A percentile compares a stretch with the other conserved stretches of the same genome.
These are phyloP conservation scores for Noctua janthina DNA, from an alignment of 2,888 invertebrate genomes.

Conservation along the genomic window DNA sequence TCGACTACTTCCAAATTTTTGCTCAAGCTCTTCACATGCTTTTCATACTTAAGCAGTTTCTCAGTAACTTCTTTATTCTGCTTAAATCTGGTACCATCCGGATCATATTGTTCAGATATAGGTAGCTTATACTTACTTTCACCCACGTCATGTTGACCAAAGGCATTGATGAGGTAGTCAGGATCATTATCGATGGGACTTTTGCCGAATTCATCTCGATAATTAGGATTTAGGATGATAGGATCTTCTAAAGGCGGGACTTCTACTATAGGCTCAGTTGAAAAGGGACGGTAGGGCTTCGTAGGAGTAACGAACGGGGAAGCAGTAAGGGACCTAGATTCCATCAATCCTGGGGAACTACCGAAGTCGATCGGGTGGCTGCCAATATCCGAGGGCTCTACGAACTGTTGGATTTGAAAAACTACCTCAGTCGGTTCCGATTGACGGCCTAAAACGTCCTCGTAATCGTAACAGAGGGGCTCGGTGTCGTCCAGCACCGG, in stretches of 20 bases:
- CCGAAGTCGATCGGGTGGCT: slow-evolving; percentile 47
- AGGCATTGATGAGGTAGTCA: slow-evolving; percentile 66
- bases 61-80: slow-evolving; percentile 56
- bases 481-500: slow-evolving; percentile 85
- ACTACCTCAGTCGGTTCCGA: slow-evolving; percentile 85
- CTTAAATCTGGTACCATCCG: slow-evolving; percentile 69
- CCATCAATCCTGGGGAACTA: slow-evolving; percentile 38
- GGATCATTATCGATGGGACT: slow-evolving; percentile 66
- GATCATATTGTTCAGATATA: slow-evolving; percentile 83
- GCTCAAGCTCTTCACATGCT: slow-evolving; percentile 48
- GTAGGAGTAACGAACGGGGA: slow-evolving; percentile 76
- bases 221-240: slow-evolving; percentile 82
- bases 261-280: slow-evolving; percentile 79
- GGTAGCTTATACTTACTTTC: slow-evolving; percentile 78
- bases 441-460: slow-evolving; percentile 84
- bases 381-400: slow-evolving; percentile 66
- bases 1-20: slow-evolving; percentile 48
- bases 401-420: slow-evolving; percentile 74
- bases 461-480: slow-evolving; percentile 80
- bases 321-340: slow-evolving; percentile 75
- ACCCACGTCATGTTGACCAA: slow-evolving; percentile 27
- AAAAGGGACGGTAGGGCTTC: slow-evolving; percentile 83
- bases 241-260: slow-evolving; percentile 83
- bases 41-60: slow-evolving; percentile 48
- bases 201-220: slow-evolving; percentile 78